A percentile compares a stretch with the other conserved stretches of the same genome.
Evolutionary conservation across 1,140 invertebrate species (phyloP).

Genomic region (Bombus confusus): DNA sequence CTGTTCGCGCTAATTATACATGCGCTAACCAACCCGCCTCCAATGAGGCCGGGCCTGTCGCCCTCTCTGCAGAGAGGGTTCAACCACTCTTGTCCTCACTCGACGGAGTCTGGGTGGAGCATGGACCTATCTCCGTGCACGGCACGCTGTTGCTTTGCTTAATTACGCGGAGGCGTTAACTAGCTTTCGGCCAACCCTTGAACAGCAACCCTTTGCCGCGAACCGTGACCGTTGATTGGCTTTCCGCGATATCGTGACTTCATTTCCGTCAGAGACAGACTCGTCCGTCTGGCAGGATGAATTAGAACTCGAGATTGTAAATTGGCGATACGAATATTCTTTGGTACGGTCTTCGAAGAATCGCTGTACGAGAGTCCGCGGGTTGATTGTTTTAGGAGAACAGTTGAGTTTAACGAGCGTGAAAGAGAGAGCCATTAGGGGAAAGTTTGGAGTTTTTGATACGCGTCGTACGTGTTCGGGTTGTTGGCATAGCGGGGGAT

Average conservation of each 20-base stretch:
- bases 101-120: conserved; percentile 73
- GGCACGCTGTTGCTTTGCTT: conserved; percentile 72
- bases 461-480: background rate
- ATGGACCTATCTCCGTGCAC: conserved; percentile 64
- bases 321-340: background rate
- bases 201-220: conserved; percentile 54
- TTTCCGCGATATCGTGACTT: background rate
- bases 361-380: background rate
- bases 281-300: background rate
- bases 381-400: background rate
- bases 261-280: background rate
- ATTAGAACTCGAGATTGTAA: background rate
- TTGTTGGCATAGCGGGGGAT: background rate
- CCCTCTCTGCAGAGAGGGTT: conserved; percentile 71
- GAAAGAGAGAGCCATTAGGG: background rate
- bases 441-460: background rate
- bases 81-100: conserved; percentile 62
- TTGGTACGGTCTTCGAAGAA: background rate
- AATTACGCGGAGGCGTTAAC: conserved; percentile 80
- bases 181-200: conserved; percentile 69
- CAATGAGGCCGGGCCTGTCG: conserved; percentile 71
- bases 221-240: conserved; percentile 52
- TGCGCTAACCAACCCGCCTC: conserved; percentile 77
- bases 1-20: conserved; percentile 75
- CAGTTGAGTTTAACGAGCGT: background rate